Percentiles rank a stretch among this genome's conserved stretches.
Conservation (phyloP, 2,113 vertebrate species). For the Cromileptes altivelis region DNA sequence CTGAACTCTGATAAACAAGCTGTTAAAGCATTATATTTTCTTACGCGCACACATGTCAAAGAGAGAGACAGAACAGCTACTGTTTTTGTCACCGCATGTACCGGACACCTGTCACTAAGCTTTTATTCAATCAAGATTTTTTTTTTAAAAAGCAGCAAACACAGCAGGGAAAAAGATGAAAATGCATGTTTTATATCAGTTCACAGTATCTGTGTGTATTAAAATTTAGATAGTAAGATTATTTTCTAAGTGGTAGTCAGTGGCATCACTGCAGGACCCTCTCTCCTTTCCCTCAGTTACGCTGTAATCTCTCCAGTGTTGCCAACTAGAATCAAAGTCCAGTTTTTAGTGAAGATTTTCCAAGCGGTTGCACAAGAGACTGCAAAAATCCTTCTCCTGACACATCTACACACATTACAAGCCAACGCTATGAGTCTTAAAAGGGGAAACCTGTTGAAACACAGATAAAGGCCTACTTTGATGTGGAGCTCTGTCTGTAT, state of each 20-base stretch:
- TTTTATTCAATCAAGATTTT: background rate
- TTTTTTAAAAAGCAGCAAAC: background rate
- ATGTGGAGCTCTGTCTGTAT: background rate
- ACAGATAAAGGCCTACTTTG: too few species aligned
- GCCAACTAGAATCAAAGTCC: slow-evolving; percentile 84
- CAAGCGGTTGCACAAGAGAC: slow-evolving; percentile 74
- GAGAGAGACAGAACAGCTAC: background rate
- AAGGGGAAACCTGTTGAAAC: slow-evolving; percentile 2
- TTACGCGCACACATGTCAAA: too few species aligned
- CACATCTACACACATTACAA: slow-evolving; percentile 11
- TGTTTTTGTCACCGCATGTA: background rate
- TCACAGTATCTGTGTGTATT: too few species aligned
- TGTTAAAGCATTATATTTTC: background rate
- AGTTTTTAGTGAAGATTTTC: slow-evolving; percentile 66
- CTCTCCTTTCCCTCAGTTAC: slow-evolving; percentile 59
- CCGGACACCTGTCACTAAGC: background rate
- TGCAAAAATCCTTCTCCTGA: slow-evolving; percentile 9
- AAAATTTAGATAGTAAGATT: background rate
- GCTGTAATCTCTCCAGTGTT: slow-evolving; percentile 65
- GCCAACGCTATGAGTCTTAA: background rate
- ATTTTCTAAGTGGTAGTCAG: background rate
- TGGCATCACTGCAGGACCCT: slow-evolving; percentile 22
- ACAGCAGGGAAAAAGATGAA: background rate
- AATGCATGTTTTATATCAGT: background rate
- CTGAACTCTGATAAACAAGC: background rate